phyloP scores from a whole-genome alignment of 2,888 invertebrate genomes.

The Nomada lathburiana region DNA sequence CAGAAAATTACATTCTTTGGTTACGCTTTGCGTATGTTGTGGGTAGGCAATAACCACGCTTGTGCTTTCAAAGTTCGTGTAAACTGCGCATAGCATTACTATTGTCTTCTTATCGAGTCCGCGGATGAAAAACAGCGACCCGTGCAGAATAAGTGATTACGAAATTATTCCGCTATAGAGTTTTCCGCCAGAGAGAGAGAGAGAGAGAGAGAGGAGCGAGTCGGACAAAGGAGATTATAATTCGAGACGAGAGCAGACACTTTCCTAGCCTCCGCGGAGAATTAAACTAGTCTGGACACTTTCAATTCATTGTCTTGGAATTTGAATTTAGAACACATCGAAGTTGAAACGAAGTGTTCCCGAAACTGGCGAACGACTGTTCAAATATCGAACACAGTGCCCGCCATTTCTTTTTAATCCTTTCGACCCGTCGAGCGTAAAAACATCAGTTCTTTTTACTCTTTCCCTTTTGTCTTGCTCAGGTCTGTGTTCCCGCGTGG shows the following conservation, averaged over 20 bases:
- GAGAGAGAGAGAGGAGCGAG: constrained; percentile 15
- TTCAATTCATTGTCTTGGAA: not conserved
- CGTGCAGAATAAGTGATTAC: constrained; percentile 51
- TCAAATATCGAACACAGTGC: too few relatives aligned
- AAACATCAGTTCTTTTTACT: too few relatives aligned
- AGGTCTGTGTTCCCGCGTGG: constrained; percentile 50
- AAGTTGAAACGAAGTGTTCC: too few relatives aligned
- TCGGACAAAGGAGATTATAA: constrained; percentile 39
- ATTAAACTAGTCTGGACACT: constrained; percentile 28
- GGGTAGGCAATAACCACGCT: not conserved
- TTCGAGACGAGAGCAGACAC: constrained; percentile 39
- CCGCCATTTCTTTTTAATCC: not conserved
- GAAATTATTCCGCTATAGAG: constrained; percentile 51
- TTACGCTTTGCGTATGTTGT: not conserved
- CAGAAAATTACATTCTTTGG: not conserved
- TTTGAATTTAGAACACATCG: not conserved
- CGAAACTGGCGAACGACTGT: too few relatives aligned
- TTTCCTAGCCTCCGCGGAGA: constrained; percentile 49
- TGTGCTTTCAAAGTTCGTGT: constrained; percentile 9
- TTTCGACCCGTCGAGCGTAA: too few relatives aligned
- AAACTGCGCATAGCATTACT: constrained; percentile 50
- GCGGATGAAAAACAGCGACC: constrained; percentile 42
- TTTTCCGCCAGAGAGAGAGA: constrained; percentile 27
- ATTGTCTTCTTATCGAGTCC: constrained; percentile 54
- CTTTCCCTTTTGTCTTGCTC: not conserved